A percentile compares a stretch with the other conserved stretches of the same genome.
Conservation (phyloP, 2,797 vertebrate genomes). For the Rhinoraja longicauda region DNA sequence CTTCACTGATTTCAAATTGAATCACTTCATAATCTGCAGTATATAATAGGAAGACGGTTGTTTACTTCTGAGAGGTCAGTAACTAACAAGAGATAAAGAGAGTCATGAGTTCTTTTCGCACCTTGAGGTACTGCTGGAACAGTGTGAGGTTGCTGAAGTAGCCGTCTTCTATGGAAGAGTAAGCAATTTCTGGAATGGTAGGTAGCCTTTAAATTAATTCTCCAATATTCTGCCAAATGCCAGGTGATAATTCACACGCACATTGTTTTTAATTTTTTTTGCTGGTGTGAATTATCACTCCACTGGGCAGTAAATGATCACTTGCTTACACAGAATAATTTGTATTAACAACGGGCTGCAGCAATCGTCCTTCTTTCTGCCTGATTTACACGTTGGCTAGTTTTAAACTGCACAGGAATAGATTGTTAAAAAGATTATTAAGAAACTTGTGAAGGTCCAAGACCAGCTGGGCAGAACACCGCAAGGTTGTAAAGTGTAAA, state of each 20-base stretch:
- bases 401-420: slow-evolving; percentile 22
- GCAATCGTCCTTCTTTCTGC: neutral
- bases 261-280: slow-evolving; percentile 35
- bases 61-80: neutral
- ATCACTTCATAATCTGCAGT: neutral
- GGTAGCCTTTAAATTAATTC: slow-evolving; percentile 33
- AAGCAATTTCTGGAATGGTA: slow-evolving; percentile 17
- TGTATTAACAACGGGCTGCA: slow-evolving; percentile 21
- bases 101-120: neutral
- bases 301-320: slow-evolving; percentile 23
- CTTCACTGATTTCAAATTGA: neutral
- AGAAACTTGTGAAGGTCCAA: neutral
- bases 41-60: neutral
- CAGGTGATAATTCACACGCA: slow-evolving; percentile 24
- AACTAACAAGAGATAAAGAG: neutral
- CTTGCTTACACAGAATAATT: slow-evolving; percentile 23
- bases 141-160: neutral
- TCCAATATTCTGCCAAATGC: slow-evolving; percentile 15
- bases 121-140: neutral
- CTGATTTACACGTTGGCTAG: neutral
- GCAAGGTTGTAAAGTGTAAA: slow-evolving; percentile 18
- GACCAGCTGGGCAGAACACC: neutral
- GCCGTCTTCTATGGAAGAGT: neutral
- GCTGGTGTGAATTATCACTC: slow-evolving; percentile 28
- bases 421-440: neutral